phyloP scores from a whole-genome alignment of 2,797 vertebrate genomes.

The Oreortyx pictus region DNA sequence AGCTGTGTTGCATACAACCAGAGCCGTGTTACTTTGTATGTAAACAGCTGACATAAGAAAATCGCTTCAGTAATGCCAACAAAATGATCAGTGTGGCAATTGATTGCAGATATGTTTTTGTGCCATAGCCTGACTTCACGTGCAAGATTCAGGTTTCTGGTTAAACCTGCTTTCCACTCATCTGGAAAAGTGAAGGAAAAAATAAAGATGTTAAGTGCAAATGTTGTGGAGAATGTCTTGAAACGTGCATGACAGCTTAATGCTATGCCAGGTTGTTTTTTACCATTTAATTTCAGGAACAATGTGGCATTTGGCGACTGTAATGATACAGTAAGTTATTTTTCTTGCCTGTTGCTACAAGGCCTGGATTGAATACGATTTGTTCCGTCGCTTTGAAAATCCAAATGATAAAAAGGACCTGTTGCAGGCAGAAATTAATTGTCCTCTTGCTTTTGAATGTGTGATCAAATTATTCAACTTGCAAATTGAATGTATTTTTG shows the following conservation, averaged over 20 bases:
- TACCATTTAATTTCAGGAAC: background rate
- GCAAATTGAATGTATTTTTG: background rate
- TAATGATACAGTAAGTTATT: background rate
- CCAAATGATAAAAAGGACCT: background rate
- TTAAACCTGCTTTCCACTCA: slow-evolving; percentile 9
- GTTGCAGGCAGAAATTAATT: background rate
- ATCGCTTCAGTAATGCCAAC: background rate
- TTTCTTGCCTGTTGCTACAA: background rate
- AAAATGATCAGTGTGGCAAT: background rate
- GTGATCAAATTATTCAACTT: background rate
- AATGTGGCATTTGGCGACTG: background rate
- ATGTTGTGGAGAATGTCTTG: background rate
- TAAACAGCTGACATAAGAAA: background rate
- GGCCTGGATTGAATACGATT: background rate
- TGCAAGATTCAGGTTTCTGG: background rate
- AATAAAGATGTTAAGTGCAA: background rate
- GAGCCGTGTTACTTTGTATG: background rate
- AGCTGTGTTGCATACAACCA: background rate
- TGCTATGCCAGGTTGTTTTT: background rate
- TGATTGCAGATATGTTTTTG: background rate
- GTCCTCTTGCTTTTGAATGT: background rate
- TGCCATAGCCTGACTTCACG: background rate
- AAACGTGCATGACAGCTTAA: background rate
- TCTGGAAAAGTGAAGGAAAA: background rate
- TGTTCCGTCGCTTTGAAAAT: background rate